Evolutionary conservation across 2,888 invertebrate genomes (phyloP), one percentile per base, ranked within the genome.

Genomic region (Eupithecia pulchellata): DNA sequence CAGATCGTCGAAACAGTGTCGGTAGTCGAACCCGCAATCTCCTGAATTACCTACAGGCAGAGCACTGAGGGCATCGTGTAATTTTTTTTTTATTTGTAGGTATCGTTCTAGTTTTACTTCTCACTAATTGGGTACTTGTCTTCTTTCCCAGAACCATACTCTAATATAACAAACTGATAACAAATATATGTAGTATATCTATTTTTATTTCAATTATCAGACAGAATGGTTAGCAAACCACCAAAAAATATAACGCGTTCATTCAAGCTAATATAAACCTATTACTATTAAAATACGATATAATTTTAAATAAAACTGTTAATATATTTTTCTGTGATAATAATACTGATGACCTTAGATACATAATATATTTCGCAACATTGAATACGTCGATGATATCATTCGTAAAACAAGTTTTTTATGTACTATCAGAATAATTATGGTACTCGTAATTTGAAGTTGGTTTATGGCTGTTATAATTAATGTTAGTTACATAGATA

Each of bases 301-400:
- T 52, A 13, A 52, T 52, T 52, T 52, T n/a, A 52, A 11, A 25
- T 52, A 52, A 25, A 47, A 8, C 2, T 42, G 42, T 42, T 8
- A n/a, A n/a, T n/a, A n/a, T n/a, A n/a, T n/a, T n/a, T n/a, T n/a
- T n/a, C n/a, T n/a, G n/a, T n/a, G 20, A 11, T 52, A 25, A 52
- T 52, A 42, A 52, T 47, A 52, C 52, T 11, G 34, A n/a, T 55
- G 64, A 68, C 32, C 68, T 58, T 58, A 64, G 32, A n/a, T 32
- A 32, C 20, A n/a, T 11, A 60, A 60, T 20, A 32, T 11, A 34
- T 72, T 80, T 79, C 72, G 71, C 66, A 67, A 58, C 20, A 72
- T 57, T 57, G 66, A 75, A 66, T 68, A 78, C 66, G 72, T 73
- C 74, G 78, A 75, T 83, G 84, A 83, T 75, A 78, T 82, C 73